Conservation (phyloP, 2,113 vertebrate species). For the Picathartes gymnocephalus region DNA sequence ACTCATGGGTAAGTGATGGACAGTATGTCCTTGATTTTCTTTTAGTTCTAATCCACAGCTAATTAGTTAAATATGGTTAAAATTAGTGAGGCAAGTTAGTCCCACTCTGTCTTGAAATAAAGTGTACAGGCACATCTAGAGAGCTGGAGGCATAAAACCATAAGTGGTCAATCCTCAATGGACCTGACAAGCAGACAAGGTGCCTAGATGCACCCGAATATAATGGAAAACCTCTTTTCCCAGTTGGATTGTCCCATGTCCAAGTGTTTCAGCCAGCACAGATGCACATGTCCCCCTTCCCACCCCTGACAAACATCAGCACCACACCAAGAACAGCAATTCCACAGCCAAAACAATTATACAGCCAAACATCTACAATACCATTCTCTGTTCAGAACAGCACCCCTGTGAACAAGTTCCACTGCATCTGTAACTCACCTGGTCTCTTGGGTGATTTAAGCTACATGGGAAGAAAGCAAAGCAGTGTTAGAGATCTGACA, state of each 20-base stretch:
- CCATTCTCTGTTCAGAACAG: background rate
- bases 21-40: background rate
- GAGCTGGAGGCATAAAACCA: accelerated
- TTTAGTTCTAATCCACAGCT: background rate
- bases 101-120: background rate
- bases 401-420: background rate
- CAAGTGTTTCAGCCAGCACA: background rate
- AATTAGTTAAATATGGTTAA: background rate
- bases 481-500: slow-evolving; percentile 38
- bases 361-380: background rate
- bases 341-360: background rate
- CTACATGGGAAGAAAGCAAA: slow-evolving; percentile 74
- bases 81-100: background rate
- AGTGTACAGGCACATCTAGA: background rate
- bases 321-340: background rate
- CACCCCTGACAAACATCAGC: background rate
- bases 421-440: slow-evolving; percentile 74
- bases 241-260: background rate
- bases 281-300: background rate
- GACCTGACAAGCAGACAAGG: background rate
- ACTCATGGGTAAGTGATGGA: background rate
- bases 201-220: background rate
- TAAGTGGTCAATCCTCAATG: background rate
- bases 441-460: slow-evolving; percentile 97
- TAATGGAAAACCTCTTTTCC: background rate